Evolutionary conservation across 2,797 vertebrate genomes (phyloP), one percentile per base, ranked within the genome.

Genomic region (Xenops minutus): DNA sequence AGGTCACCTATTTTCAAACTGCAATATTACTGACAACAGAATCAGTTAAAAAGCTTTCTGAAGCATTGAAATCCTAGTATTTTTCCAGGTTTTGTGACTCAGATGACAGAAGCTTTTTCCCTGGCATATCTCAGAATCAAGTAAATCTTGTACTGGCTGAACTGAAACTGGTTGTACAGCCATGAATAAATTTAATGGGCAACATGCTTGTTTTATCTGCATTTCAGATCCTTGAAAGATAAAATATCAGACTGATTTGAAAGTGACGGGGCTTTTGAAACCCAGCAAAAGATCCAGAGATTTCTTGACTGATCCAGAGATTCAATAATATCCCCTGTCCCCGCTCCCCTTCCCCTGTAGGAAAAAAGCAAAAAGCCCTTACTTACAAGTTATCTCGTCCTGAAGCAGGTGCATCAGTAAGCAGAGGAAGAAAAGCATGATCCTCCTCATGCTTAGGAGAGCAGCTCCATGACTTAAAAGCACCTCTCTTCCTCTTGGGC

Each of bases 321-420:
- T 20, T 79, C 32, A 67, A 0, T 24, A 56, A 52, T 8, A 88
- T 30, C 36, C 22, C 20, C 49, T 23, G 4, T 81, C 24, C 9
- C 36, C 49, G 11, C 6, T 5, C 3, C 15, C 19, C 27, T 58
- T n/a, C 36, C 20, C 30, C 17, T 1, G 6, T 0, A 61, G 16
- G 18, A 71, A 93, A 95, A 95, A 14, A 95, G 56, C 8, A 0
- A 49, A 93, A 94, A 93, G 26, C 19, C 52, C 36, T 90, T 84
- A 96, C 98, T 97, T 96, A 98, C 98, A 83, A 63, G 30, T 51
- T 75, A 34, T 62, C 34, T 75, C n/a, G 34, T 76, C 68, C 64
- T 92, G 95, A 92, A 95, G 48, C 75, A 97, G 46, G 29, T 62
- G 29, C 79, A 97, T 17, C 83, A 98, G 73, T 48, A 97, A 75